Conservation (phyloP, 2,113 vertebrate species). For the Lathamus discolor region DNA sequence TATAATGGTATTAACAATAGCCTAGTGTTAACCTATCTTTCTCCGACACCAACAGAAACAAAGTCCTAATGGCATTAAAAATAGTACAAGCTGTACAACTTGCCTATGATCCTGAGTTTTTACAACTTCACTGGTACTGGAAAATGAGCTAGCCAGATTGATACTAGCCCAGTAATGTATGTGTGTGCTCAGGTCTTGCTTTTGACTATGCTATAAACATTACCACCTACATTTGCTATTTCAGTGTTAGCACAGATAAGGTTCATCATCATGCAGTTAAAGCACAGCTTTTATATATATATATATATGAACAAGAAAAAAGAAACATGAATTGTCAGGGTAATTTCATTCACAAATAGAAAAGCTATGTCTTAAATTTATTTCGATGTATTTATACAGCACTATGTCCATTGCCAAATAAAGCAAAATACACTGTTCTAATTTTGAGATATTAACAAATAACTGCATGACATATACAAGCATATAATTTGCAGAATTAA, state of each 20-base stretch:
- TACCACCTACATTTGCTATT: background rate
- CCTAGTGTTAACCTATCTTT: fast-evolving
- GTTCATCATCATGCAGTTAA: background rate
- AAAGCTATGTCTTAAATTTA: background rate
- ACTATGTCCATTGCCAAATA: background rate
- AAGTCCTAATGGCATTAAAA: background rate
- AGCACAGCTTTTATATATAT: background rate
- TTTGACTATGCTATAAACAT: fast-evolving
- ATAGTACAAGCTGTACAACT: background rate
- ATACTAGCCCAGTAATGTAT: fast-evolving
- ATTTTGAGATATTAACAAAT: background rate
- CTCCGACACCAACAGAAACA: background rate
- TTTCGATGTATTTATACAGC: background rate
- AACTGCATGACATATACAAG: background rate
- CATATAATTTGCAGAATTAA: background rate
- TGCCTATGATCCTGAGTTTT: background rate
- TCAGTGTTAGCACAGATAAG: background rate
- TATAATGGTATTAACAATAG: fast-evolving
- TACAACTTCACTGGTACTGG: fast-evolving
- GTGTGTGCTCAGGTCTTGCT: background rate
- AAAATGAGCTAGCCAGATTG: background rate
- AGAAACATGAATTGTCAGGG: background rate
- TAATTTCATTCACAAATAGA: background rate
- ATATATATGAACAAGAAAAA: background rate
- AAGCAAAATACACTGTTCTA: background rate